Base-by-base conservation (phyloP, 2,113 vertebrate species). In the Calyptommatus sinebrachiatus region DNA sequence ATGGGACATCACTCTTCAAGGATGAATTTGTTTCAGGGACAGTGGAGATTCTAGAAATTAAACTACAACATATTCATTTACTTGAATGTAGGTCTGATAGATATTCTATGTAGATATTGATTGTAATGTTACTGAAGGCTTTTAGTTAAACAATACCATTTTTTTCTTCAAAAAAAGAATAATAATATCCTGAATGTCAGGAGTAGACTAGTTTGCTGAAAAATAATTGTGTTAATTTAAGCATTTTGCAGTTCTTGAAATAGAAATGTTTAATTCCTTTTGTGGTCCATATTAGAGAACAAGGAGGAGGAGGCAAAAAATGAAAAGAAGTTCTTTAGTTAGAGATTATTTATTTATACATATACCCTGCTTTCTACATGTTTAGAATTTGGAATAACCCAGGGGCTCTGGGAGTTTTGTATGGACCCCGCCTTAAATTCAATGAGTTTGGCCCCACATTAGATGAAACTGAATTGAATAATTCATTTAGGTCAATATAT, bases 1-100 rank as follows among this genome's bases (percentile, higher is more conserved):
- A 62, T 31, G 41, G 73, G 53, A 81, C 73, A 75, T 61, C 57
- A 48, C 73, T 81, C 50, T 57, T 76, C 53, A 75, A 76, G 79
- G 65, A 62, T 81, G 66, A 75, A 62, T 60, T 61, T 75, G 73
- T 61, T 81, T 53, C 53, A 76, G 28, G 26, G n/a, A 65, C 62
- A 18, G 46, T 35, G 21, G 16, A 48, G 8, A 22, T 81, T 76
- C 53, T 41, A 68, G 45, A 81, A 70, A 6, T 28, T 24, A 78
- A 70, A 70, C 35, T 18, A 65, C 62, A 76, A 46, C 61, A 9
- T 48, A 48, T 31, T 20, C 16, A 53, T 60, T 74, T 7, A 67
- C 31, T 31, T 24, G 67, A 62, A 4, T 71, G 60, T 26, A 68
- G 41, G 61, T 75, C 8, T 74, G 41, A 75, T 29, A 45, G 71